Base-by-base conservation (phyloP, 1,140 invertebrate species). In the Drosophila novamexicana region DNA sequence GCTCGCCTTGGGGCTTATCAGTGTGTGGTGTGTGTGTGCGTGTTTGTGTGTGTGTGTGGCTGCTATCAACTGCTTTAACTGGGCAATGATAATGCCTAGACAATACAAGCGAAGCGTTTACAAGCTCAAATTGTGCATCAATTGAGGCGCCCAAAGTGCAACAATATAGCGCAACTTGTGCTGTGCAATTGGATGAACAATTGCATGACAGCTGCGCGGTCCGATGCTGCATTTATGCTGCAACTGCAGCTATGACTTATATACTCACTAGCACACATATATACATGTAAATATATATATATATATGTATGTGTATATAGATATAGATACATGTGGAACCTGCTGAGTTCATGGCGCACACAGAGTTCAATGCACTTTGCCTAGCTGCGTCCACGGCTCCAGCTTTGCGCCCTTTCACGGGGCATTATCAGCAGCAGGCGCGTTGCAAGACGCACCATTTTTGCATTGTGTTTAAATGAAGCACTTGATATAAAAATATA, bases 121-220 rank as follows among this genome's bases (percentile, higher is more conserved):
- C 42, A 67, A 54, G 53, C 61, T 59, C 42, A 77, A 81, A 81
- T 81, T 78, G 66, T 64, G 75, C 75, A 53, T 82, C 75, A 82
- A 82, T 82, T 82, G 79, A 67, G 22, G 62, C 69, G 56, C 37
- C 54, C 52, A 67, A 73, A 42, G 49, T 54, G 57, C 67, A 75
- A 82, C 79, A 82, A 78, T 75, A 62, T 40, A 53, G 22, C 37
- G 36, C 68, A 47, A 49, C 56, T 58, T 67, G 40, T 7, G 42
- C 39, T 37, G 39, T 54, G 64, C 56, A 44, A 62, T 39, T 79
- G 53, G 32, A 56, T 47, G 45, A 53, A 59, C 58, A 54, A 64
- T 29, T 29, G 22, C 22, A 29, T 58, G 42, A 45, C 49, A 62
- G 32, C 22, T 58, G 36, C 42, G 10, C 0, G 34, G 0, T 4